A percentile compares a stretch with the other conserved stretches of the same genome.
phyloP scores from a whole-genome alignment of 2,113 vertebrate genomes.

The Corythaixoides concolor region DNA sequence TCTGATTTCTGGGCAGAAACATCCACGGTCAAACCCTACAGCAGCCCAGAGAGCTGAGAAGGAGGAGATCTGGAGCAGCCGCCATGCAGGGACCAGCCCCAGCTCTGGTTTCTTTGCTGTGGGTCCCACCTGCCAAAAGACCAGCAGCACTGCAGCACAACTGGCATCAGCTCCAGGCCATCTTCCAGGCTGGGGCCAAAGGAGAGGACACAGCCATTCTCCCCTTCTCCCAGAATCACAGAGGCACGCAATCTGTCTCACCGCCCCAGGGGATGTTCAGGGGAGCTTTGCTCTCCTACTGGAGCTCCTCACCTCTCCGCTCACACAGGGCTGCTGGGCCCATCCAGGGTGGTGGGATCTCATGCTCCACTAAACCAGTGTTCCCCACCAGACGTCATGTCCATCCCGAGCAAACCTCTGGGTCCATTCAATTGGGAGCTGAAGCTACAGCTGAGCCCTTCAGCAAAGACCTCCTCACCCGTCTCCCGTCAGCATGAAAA shows the following conservation, averaged over 20 bases:
- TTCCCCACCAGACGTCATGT: rapidly evolving
- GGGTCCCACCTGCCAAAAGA: background rate
- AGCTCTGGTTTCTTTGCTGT: background rate
- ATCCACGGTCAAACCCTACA: rapidly evolving
- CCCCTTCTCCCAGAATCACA: background rate
- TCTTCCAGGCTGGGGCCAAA: background rate
- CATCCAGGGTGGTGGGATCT: rapidly evolving
- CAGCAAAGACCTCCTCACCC: background rate
- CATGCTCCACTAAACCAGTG: rapidly evolving
- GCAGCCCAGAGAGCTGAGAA: rapidly evolving
- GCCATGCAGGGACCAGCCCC: background rate
- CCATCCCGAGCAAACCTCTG: background rate
- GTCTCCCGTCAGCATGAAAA: rapidly evolving
- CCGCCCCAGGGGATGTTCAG: rapidly evolving
- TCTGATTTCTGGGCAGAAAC: background rate
- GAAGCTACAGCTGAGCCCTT: background rate
- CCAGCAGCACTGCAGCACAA: background rate
- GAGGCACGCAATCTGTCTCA: rapidly evolving
- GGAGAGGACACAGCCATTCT: background rate
- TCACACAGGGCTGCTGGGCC: rapidly evolving
- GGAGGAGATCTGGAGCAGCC: background rate
- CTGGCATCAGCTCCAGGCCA: background rate
- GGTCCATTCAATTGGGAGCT: background rate
- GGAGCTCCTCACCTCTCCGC: background rate
- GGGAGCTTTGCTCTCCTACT: background rate